Conservation (phyloP, 2,888 invertebrate genomes). For the Coelinius sp. region DNA sequence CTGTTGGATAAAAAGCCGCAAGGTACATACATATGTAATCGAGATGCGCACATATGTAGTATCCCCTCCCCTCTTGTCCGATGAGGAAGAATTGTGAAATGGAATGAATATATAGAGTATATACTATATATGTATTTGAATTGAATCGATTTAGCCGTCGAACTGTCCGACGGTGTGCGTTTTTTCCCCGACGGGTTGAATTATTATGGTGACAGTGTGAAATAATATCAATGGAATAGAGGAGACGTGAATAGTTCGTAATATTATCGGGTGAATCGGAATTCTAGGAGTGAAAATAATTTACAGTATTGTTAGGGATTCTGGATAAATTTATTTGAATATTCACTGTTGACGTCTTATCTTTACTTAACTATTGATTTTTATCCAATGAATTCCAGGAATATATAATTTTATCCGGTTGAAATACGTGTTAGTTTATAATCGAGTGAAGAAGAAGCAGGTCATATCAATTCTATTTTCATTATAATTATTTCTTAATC, state of each 20-base stretch:
- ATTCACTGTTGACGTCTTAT: background rate
- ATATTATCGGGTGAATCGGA: background rate
- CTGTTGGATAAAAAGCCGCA: conserved; percentile 33
- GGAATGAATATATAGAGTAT: conserved; percentile 27
- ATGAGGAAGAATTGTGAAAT: conserved; percentile 17
- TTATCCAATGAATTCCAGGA: background rate
- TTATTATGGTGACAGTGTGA: conserved; percentile 43
- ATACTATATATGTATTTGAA: conserved; percentile 42
- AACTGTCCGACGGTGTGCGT: conserved; percentile 33
- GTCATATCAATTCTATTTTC: background rate
- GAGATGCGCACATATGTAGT: conserved; percentile 31
- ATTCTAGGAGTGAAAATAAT: background rate
- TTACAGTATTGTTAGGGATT: background rate
- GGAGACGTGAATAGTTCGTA: background rate
- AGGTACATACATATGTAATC: conserved; percentile 41
- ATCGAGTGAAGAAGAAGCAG: no score
- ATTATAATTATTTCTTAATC: no score
- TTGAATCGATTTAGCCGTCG: conserved; percentile 47
- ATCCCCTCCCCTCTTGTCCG: background rate
- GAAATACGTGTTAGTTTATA: background rate
- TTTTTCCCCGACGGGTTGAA: conserved; percentile 34
- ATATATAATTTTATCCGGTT: background rate
- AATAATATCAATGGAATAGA: conserved; percentile 13
- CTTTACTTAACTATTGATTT: background rate
- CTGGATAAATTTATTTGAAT: background rate